Conservation (phyloP, 2,888 invertebrate species). For the Kuschelorhynchus macadamiae region DNA sequence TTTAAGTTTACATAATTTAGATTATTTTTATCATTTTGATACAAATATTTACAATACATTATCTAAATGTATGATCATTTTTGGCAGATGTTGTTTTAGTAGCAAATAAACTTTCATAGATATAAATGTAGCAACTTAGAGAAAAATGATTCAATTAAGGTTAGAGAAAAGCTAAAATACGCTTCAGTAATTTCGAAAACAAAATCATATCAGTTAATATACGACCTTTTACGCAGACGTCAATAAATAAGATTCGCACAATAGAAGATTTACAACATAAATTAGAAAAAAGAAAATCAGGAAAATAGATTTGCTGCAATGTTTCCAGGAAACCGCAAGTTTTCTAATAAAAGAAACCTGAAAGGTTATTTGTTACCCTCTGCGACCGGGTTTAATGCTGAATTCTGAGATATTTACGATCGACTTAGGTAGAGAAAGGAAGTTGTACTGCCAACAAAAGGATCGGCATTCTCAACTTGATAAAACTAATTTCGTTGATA, state of each 20-base stretch:
- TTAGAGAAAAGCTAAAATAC: no score
- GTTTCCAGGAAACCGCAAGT: slow-evolving; percentile 25
- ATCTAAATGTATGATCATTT: no score
- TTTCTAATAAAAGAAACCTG: slow-evolving; percentile 27
- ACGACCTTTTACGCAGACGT: slow-evolving; percentile 15
- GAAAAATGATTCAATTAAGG: no score
- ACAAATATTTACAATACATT: no score
- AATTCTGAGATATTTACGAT: slow-evolving; percentile 34
- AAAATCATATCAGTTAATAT: slow-evolving; percentile 2
- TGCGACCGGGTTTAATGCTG: slow-evolving; percentile 19
- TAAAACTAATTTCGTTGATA: no score
- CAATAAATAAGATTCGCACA: slow-evolving; percentile 20
- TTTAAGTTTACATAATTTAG: no score
- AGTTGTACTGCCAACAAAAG: not conserved
- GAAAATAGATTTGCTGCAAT: slow-evolving; percentile 14
- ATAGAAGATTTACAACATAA: slow-evolving; percentile 32
- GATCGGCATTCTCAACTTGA: no score
- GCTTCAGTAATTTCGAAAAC: not conserved
- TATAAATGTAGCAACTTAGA: no score
- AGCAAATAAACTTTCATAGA: no score
- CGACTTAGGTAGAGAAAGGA: slow-evolving; percentile 2
- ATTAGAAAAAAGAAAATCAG: slow-evolving; percentile 26
- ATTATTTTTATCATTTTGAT: no score
- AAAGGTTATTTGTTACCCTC: slow-evolving; percentile 35
- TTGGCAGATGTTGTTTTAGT: no score